Conservation (phyloP, 92 coral and sea anemone genomes). For the Blastomussa wellsi region DNA sequence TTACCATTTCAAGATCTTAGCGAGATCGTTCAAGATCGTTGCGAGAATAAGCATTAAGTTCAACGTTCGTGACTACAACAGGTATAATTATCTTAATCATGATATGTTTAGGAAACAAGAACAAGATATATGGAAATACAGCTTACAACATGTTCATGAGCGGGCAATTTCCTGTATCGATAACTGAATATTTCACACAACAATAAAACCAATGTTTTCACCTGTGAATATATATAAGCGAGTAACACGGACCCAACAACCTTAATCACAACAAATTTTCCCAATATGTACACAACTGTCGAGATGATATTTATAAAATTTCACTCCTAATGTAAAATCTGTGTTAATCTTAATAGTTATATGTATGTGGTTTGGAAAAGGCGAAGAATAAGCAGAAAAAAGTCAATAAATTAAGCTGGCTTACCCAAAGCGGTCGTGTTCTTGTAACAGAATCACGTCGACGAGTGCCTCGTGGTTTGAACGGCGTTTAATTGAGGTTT, state of each 20-base stretch:
- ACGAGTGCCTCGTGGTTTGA: not conserved
- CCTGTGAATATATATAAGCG: not conserved
- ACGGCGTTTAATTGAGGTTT: slow-evolving; percentile 4
- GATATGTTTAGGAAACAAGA: not conserved
- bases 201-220: not conserved
- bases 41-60: too few relatives aligned
- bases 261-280: not conserved
- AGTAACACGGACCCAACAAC: not conserved
- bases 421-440: not conserved
- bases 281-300: not conserved
- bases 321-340: not conserved
- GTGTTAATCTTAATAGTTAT: not conserved
- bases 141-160: not conserved
- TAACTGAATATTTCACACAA: not conserved
- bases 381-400: not conserved
- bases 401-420: slow-evolving; percentile 28
- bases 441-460: not conserved
- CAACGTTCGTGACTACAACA: not conserved
- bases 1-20: not conserved
- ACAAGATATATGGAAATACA: not conserved
- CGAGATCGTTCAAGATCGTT: too few relatives aligned
- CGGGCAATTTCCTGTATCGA: not conserved
- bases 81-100: slow-evolving; percentile 1
- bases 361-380: not conserved
- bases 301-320: not conserved